phyloP scores from a whole-genome alignment of 2,797 vertebrate genomes.

The Microtus californicus region DNA sequence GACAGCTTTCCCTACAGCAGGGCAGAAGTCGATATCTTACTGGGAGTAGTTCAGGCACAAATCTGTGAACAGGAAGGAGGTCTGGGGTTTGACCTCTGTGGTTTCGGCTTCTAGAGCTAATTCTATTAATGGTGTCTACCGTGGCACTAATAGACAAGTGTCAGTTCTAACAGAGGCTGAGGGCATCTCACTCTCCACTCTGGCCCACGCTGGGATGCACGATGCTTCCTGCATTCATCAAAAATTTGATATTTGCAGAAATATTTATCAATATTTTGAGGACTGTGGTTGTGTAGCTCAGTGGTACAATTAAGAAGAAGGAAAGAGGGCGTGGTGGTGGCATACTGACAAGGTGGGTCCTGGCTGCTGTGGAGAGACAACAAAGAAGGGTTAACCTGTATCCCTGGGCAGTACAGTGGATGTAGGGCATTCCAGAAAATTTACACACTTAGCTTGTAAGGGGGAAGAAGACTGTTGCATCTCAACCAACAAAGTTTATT shows the following conservation, averaged over 20 bases:
- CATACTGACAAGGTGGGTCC: neutral
- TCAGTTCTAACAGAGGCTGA: neutral
- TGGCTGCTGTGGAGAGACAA: neutral
- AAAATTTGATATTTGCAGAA: neutral
- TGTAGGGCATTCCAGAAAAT: neutral
- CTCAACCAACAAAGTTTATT: no score
- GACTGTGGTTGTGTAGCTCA: neutral
- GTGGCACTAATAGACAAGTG: fast-evolving
- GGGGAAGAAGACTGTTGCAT: fast-evolving
- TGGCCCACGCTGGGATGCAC: neutral
- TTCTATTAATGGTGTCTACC: neutral
- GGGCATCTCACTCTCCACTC: neutral
- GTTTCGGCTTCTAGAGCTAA: neutral
- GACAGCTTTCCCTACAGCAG: neutral
- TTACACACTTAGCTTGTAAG: neutral
- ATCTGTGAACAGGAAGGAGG: neutral
- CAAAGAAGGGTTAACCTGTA: neutral
- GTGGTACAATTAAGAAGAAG: no score
- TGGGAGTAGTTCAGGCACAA: neutral
- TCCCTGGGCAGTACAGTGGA: fast-evolving
- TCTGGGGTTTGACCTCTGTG: neutral
- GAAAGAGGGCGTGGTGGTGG: neutral
- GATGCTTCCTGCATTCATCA: neutral
- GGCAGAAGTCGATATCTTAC: neutral
- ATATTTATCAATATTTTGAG: neutral